Percentiles rank a stretch among this genome's conserved stretches.
These are phyloP conservation scores for Seriola rivoliana DNA, from an alignment of 2,113 vertebrate genomes.

Conservation along the genomic window DNA sequence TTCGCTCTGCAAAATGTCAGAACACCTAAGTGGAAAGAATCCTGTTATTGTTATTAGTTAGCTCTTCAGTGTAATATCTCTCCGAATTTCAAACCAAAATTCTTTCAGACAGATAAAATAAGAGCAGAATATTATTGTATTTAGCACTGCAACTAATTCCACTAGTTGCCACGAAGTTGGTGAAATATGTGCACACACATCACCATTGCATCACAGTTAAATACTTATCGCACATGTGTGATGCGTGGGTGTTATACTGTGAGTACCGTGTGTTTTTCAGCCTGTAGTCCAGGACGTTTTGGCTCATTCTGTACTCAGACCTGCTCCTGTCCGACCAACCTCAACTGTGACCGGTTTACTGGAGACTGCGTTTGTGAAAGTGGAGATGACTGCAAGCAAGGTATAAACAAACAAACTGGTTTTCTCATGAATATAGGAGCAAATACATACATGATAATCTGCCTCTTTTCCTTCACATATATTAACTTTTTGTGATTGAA, in stretches of 20 bases:
- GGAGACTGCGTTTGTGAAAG: conserved; percentile 83
- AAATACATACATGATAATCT: not conserved
- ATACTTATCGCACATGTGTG: too few relatives aligned
- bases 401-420: conserved; percentile 31
- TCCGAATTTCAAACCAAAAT: not conserved
- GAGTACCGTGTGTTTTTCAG: conserved; percentile 63
- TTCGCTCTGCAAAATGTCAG: too few relatives aligned
- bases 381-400: conserved; percentile 73
- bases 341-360: conserved; percentile 79
- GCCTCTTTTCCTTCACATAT: not conserved
- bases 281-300: conserved; percentile 76
- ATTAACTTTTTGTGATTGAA: not conserved
- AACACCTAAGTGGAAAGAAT: too few relatives aligned
- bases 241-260: not conserved
- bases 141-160: not conserved
- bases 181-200: not conserved
- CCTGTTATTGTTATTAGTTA: too few relatives aligned
- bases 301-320: conserved; percentile 82
- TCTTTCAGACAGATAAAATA: not conserved
- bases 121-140: not conserved
- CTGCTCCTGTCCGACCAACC: conserved; percentile 81
- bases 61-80: not conserved
- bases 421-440: not conserved
- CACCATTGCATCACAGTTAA: too few relatives aligned
- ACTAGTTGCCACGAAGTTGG: not conserved